Conservation (phyloP, 1,140 invertebrate species). For the Brachionus koreanus region DNA sequence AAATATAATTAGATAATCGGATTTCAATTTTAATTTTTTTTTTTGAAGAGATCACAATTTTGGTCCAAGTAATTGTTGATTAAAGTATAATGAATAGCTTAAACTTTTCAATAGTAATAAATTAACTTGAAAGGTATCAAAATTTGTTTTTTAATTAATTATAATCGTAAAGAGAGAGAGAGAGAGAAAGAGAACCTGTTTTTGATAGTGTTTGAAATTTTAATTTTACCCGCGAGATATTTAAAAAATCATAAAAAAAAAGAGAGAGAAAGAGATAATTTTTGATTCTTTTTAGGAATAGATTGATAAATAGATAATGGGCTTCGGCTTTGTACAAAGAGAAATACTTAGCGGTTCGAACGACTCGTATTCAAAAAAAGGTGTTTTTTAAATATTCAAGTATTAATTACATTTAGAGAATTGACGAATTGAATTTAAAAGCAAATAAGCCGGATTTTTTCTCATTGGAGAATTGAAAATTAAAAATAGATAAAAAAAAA, state of each 20-base stretch:
- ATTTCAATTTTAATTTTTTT: too few relatives aligned
- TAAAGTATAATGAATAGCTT: too few relatives aligned
- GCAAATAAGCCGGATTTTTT: background rate
- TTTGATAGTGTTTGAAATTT: slow-evolving; percentile 16
- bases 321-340: background rate
- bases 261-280: background rate
- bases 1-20: too few relatives aligned
- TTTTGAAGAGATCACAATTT: too few relatives aligned
- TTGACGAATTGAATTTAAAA: background rate
- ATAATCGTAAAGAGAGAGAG: background rate
- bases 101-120: background rate
- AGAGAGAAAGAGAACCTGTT: background rate
- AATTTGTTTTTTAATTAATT: slow-evolving; percentile 5
- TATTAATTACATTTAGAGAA: slow-evolving; percentile 9
- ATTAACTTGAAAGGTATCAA: background rate
- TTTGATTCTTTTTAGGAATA: background rate
- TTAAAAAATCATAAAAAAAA: slow-evolving; percentile 1
- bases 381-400: slow-evolving; percentile 22
- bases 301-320: slow-evolving; percentile 31
- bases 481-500: background rate
- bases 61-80: too few relatives aligned
- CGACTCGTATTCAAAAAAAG: background rate
- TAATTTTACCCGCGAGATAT: slow-evolving; percentile 30
- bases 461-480: background rate
- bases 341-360: background rate